Percentiles rank a stretch among this genome's conserved stretches.
Evolutionary conservation across 2,797 vertebrate species (phyloP).

Genomic region (Takifugu ocellatus): DNA sequence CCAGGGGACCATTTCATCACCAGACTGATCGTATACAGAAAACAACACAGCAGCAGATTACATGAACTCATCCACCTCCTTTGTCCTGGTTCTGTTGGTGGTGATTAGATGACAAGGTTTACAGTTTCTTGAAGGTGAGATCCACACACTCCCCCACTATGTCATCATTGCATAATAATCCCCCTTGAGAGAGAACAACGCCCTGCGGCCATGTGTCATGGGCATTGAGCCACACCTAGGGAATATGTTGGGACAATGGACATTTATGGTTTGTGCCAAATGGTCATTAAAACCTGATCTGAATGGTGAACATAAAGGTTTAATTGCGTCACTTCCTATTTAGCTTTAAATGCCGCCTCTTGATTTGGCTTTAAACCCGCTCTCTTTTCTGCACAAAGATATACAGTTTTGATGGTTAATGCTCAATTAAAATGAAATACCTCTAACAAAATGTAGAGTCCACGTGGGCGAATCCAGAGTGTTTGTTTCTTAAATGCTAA

Average conservation of each 20-base stretch:
- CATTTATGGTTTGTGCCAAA: conserved; percentile 23
- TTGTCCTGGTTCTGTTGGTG: conserved; percentile 33
- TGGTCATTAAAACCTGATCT: conserved; percentile 38
- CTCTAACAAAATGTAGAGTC: neutral
- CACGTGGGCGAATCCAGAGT: neutral
- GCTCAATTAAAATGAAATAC: no score
- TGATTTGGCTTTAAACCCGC: no score
- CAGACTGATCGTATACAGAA: conserved; percentile 16
- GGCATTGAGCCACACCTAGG: conserved; percentile 47
- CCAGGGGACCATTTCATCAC: conserved; percentile 19
- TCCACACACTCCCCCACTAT: conserved; percentile 9
- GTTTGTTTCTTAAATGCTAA: conserved; percentile 22
- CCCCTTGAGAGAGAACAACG: conserved; percentile 28
- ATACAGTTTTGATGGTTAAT: no score
- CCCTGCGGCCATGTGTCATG: conserved; percentile 40
- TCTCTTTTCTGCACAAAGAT: no score
- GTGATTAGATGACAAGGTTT: conserved; percentile 46
- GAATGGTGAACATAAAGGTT: conserved; percentile 42
- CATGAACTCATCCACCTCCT: conserved; percentile 30
- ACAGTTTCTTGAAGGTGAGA: conserved; percentile 37
- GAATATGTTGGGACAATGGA: conserved; percentile 27
- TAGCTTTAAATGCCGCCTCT: no score
- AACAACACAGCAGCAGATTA: conserved; percentile 24
- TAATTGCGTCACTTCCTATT: neutral
- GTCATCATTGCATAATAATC: conserved; percentile 44